Evolutionary conservation across 1,140 invertebrate species (phyloP).

Genomic region (Lamellibrachia luymesi): DNA sequence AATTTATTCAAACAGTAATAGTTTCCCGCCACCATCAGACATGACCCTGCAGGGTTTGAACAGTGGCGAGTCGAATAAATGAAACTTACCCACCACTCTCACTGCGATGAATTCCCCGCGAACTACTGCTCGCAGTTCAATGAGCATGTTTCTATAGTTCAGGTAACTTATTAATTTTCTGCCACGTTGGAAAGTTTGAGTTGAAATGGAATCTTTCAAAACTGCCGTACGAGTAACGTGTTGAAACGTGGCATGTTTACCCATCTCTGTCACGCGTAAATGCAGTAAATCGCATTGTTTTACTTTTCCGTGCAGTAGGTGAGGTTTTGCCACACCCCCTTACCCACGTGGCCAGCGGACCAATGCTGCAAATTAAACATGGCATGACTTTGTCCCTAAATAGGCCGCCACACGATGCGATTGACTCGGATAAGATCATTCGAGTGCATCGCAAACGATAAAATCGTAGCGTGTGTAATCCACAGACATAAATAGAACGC

Average conservation of each 20-base stretch:
- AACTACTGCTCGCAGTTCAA: background rate
- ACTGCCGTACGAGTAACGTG: background rate
- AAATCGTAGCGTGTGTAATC: too few species aligned
- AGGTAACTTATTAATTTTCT: background rate
- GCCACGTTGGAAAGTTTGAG: background rate
- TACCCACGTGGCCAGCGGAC: background rate
- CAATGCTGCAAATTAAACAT: background rate
- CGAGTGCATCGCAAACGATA: too few species aligned
- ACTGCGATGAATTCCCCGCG: background rate
- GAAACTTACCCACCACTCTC: background rate
- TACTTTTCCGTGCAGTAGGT: background rate
- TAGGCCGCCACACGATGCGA: too few species aligned
- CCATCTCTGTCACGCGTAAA: background rate
- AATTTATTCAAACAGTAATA: background rate
- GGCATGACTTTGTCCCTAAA: background rate
- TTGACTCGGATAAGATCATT: too few species aligned
- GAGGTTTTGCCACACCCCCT: background rate
- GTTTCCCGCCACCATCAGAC: background rate
- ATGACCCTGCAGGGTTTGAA: background rate
- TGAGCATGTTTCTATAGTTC: background rate
- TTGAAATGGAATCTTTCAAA: background rate
- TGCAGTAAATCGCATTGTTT: background rate
- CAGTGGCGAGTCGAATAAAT: background rate
- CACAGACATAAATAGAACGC: too few species aligned
- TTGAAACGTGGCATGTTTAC: background rate